Evolutionary conservation across 2,797 vertebrate species (phyloP).

Genomic region (Parambassis ranga): DNA sequence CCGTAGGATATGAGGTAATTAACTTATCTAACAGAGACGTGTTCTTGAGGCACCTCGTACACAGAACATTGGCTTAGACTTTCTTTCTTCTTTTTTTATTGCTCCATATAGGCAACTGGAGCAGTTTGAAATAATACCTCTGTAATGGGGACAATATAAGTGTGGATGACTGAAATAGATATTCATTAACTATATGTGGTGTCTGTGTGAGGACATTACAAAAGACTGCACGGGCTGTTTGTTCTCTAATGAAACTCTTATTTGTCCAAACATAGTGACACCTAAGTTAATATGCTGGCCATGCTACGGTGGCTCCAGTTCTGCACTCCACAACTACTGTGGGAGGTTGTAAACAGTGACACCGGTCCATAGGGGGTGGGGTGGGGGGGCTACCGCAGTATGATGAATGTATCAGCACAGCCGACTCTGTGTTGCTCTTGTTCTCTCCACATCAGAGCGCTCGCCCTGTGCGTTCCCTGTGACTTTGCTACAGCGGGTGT

Average conservation of each 20-base stretch:
- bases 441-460: constrained; percentile 72
- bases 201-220: constrained; percentile 10
- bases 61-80: constrained; percentile 51
- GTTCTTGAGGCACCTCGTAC: constrained; percentile 54
- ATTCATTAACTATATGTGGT: constrained; percentile 46
- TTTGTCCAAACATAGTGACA: constrained; percentile 11
- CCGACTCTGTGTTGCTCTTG: constrained; percentile 67
- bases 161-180: constrained; percentile 58
- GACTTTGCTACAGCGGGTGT: constrained; percentile 70
- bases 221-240: constrained; percentile 17
- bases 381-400: constrained; percentile 38
- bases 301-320: constrained; percentile 19
- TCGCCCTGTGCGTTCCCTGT: constrained; percentile 59
- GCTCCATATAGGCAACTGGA: constrained; percentile 54
- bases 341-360: constrained; percentile 65
- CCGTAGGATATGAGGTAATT: constrained; percentile 69
- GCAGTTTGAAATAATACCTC: constrained; percentile 62
- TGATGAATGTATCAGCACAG: constrained; percentile 74
- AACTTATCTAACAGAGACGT: constrained; percentile 68
- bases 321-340: constrained; percentile 45
- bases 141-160: constrained; percentile 57
- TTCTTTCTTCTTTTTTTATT: constrained; percentile 44
- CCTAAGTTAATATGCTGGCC: constrained; percentile 21
- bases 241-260: constrained; percentile 26
- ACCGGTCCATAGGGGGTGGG: constrained; percentile 8